These are phyloP conservation scores for Mallotus villosus DNA, from an alignment of 2,797 vertebrate genomes.

Conservation along the genomic window DNA sequence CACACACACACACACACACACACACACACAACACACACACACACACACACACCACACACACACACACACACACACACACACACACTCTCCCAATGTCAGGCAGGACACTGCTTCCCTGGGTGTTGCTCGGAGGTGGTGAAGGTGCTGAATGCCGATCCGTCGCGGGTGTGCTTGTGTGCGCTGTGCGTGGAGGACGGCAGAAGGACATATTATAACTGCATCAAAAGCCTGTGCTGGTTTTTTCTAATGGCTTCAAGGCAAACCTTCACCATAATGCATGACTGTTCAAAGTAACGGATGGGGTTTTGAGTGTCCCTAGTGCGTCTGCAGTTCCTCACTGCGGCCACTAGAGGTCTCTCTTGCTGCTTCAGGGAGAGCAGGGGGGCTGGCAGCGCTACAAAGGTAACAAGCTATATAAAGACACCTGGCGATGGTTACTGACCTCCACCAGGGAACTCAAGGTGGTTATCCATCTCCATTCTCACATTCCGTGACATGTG, in stretches of 20 bases:
- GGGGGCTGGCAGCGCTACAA: no score
- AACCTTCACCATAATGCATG: neutral
- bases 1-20: no score
- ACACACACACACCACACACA: no score
- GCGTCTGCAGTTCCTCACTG: slow-evolving; percentile 10
- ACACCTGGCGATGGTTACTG: no score
- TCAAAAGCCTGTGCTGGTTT: neutral
- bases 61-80: neutral
- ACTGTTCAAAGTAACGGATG: neutral
- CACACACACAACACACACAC: neutral
- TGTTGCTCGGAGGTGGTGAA: slow-evolving; percentile 18
- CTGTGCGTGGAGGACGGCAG: neutral
- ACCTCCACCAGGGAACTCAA: no score
- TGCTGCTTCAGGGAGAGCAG: neutral
- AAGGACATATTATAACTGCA: no score
- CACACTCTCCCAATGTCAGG: neutral
- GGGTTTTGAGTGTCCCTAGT: neutral
- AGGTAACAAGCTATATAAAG: no score
- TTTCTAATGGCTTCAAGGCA: neutral
- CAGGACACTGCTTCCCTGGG: neutral
- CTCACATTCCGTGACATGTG: no score
- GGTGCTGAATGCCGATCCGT: slow-evolving; percentile 25
- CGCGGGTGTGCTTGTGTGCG: neutral
- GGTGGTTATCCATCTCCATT: no score
- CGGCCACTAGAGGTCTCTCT: slow-evolving; percentile 42